A percentile compares a stretch with the other conserved stretches of the same genome.
Conservation (phyloP, 2,113 vertebrate genomes). For the Perca schrenkii region DNA sequence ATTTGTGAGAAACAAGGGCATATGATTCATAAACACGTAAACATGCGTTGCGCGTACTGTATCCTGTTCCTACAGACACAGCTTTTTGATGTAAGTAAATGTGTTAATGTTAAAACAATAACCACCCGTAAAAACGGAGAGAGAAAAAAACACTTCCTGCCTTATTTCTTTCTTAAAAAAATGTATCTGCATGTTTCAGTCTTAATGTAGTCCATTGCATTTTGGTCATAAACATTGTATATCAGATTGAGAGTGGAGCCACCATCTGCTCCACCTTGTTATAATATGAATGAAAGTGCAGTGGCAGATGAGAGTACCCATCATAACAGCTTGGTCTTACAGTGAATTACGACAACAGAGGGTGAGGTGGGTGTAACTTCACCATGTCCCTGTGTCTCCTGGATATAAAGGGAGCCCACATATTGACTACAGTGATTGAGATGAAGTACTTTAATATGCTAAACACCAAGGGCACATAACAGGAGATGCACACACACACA, state of each 20-base stretch:
- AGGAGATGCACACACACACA: background rate
- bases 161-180: background rate
- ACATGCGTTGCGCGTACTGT: too few relatives aligned
- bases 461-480: conserved; percentile 23
- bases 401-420: conserved; percentile 6
- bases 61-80: too few relatives aligned
- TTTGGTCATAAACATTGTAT: conserved; percentile 2
- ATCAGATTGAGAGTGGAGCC: conserved; percentile 15
- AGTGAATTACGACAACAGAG: background rate
- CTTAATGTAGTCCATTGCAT: background rate
- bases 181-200: background rate
- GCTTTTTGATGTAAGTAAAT: too few relatives aligned
- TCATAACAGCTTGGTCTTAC: conserved; percentile 1
- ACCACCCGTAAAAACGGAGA: background rate
- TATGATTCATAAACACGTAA: too few relatives aligned
- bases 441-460: conserved; percentile 17
- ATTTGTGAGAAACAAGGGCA: too few relatives aligned
- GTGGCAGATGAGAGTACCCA: conserved; percentile 7
- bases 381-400: background rate
- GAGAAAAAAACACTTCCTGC: background rate
- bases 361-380: background rate
- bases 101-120: background rate
- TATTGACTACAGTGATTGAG: conserved; percentile 8
- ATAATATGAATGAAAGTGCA: conserved; percentile 10
- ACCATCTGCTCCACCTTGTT: conserved; percentile 15